Evolutionary conservation across 2,797 vertebrate genomes (phyloP).

Genomic region (Phoeniculus purpureus): DNA sequence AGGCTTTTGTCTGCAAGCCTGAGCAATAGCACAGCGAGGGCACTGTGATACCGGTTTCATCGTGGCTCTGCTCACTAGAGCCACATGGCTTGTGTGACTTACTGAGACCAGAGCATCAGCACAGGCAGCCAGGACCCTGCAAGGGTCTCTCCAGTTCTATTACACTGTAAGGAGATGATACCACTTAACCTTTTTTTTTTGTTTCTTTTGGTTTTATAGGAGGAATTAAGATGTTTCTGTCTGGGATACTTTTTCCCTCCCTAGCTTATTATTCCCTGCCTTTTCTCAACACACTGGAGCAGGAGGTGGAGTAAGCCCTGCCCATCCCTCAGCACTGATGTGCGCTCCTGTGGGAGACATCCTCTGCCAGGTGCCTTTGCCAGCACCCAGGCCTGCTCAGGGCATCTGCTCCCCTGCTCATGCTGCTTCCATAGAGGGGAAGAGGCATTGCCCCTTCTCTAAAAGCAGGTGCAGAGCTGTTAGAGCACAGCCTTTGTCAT

Average conservation of each 20-base stretch:
- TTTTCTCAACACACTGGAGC: conserved; percentile 47
- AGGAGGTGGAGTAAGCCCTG: background rate
- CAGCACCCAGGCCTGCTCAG: background rate
- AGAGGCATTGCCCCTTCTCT: background rate
- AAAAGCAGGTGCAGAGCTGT: background rate
- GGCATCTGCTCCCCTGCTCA: background rate
- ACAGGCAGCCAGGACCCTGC: conserved; percentile 10
- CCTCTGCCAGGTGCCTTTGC: background rate
- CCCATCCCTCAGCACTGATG: background rate
- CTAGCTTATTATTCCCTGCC: background rate
- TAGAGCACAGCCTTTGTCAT: background rate
- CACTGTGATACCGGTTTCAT: background rate
- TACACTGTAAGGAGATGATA: conserved; percentile 64
- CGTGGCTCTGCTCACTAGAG: background rate
- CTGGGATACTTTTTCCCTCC: background rate
- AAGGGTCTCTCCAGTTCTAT: conserved; percentile 48
- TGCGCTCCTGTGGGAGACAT: background rate
- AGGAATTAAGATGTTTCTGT: conserved; percentile 3
- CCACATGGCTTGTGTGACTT: background rate
- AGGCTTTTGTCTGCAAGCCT: background rate
- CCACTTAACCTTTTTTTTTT: conserved; percentile 15
- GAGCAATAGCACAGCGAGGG: background rate
- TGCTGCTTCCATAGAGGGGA: background rate
- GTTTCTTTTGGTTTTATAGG: background rate
- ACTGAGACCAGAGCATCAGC: background rate